phyloP scores from a whole-genome alignment of 30 jellyfish, hydroid and myxozoan genomes.

The Turritopsis dohrnii region DNA sequence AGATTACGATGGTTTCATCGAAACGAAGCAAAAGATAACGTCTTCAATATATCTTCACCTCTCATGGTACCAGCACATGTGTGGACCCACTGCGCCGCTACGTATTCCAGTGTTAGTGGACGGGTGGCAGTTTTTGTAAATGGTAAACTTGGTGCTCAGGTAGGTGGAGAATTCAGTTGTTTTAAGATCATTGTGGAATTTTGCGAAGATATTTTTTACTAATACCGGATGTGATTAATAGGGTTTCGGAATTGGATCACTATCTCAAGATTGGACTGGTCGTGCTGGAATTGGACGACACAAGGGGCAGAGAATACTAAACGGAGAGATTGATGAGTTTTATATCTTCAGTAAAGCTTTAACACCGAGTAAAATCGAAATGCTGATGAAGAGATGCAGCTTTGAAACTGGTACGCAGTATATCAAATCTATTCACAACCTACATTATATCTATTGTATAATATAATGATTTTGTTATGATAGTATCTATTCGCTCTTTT shows the following conservation, averaged over 20 bases:
- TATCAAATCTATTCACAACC: background rate
- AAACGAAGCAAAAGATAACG: conserved; percentile 69
- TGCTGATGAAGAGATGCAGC: conserved; percentile 85
- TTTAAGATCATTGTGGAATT: background rate
- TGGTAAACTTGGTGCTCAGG: conserved; percentile 87
- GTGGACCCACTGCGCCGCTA: conserved; percentile 99
- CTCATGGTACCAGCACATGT: conserved; percentile 95
- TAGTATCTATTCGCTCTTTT: background rate
- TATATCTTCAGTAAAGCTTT: conserved; percentile 73
- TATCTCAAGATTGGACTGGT: conserved; percentile 96
- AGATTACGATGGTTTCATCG: conserved; percentile 94
- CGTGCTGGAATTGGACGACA: conserved; percentile 90
- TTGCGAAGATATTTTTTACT: background rate
- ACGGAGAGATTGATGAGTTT: conserved; percentile 97
- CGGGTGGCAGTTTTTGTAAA: conserved; percentile 81
- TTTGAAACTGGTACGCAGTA: conserved; percentile 82
- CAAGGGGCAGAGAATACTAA: conserved; percentile 61
- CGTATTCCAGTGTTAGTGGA: conserved; percentile 71
- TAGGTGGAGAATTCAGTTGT: background rate
- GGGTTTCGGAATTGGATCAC: conserved; percentile 83
- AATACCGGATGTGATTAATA: background rate
- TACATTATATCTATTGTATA: background rate
- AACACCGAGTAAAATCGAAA: conserved; percentile 74
- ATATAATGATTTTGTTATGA: background rate
- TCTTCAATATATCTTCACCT: conserved; percentile 84